Percentiles rank a stretch among this genome's conserved stretches.
Conservation (phyloP, 2,888 invertebrate genomes). For the Epinotia bilunana region DNA sequence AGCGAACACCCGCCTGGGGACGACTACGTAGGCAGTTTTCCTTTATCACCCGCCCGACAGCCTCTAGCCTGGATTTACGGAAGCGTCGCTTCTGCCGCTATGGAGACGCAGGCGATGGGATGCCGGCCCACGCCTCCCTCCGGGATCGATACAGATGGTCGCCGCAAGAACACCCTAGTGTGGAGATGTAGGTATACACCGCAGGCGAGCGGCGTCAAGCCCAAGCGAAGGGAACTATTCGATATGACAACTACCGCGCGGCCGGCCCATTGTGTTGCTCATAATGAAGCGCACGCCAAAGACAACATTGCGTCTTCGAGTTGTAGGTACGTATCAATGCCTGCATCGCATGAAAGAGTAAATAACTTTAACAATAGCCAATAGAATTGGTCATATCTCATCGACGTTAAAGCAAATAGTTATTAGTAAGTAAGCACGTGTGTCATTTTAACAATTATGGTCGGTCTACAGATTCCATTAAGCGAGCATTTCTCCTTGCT, state of each 20-base stretch:
- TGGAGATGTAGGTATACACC: slow-evolving; percentile 60
- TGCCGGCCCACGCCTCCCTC: slow-evolving; percentile 80
- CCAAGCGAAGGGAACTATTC: slow-evolving; percentile 57
- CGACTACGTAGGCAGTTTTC: slow-evolving; percentile 81
- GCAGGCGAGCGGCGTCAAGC: slow-evolving; percentile 47
- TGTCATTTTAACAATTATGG: slow-evolving; percentile 38
- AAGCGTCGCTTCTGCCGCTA: slow-evolving; percentile 73
- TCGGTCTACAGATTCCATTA: slow-evolving; percentile 52
- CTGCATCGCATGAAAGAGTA: slow-evolving; percentile 8
- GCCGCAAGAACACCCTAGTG: slow-evolving; percentile 75
- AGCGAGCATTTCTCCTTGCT: slow-evolving; percentile 70
- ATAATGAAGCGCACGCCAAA: slow-evolving; percentile 6
- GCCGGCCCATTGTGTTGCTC: slow-evolving; percentile 42
- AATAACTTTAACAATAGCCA: slow-evolving; percentile 23
- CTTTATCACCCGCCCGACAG: slow-evolving; percentile 81
- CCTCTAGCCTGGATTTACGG: slow-evolving; percentile 79
- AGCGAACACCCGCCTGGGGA: slow-evolving; percentile 78
- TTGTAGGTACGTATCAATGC: slow-evolving; percentile 11
- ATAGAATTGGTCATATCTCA: slow-evolving; percentile 19
- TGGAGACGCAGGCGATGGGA: slow-evolving; percentile 77
- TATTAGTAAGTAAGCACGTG: neutral
- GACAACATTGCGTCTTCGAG: slow-evolving; percentile 8
- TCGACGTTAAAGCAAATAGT: slow-evolving; percentile 12
- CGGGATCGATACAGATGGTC: slow-evolving; percentile 82
- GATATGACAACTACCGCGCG: slow-evolving; percentile 48